A percentile compares a stretch with the other conserved stretches of the same genome.
These are phyloP conservation scores for Corbicula japonica DNA, from an alignment of 2,888 invertebrate species.

Conservation along the genomic window DNA sequence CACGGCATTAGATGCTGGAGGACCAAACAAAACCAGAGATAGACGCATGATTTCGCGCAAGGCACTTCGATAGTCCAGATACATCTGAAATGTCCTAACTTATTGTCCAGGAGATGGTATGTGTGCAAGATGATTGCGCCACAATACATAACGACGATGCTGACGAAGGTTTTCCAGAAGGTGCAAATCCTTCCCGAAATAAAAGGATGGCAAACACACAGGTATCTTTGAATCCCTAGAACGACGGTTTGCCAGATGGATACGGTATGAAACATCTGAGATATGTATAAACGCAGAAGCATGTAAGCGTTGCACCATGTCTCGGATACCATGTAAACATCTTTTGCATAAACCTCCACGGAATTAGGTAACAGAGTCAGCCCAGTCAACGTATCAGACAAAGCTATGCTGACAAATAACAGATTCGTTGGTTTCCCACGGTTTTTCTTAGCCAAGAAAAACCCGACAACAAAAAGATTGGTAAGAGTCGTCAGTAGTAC, in stretches of 20 bases:
- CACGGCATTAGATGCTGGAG: conserved; percentile 51
- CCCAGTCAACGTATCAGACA: conserved; percentile 61
- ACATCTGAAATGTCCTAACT: conserved; percentile 45
- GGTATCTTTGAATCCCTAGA: conserved; percentile 60
- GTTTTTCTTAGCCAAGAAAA: conserved; percentile 55
- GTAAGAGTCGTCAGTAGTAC: conserved; percentile 52
- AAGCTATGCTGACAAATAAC: conserved; percentile 49
- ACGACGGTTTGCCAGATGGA: conserved; percentile 71
- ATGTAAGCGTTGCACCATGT: conserved; percentile 58
- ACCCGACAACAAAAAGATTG: conserved; percentile 51
- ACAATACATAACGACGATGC: conserved; percentile 58
- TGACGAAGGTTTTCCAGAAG: conserved; percentile 47
- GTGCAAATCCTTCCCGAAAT: conserved; percentile 57
- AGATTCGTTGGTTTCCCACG: conserved; percentile 51
- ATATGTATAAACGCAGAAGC: conserved; percentile 52
- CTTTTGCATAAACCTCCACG: conserved; percentile 45
- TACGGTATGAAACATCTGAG: conserved; percentile 68
- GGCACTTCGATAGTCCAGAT: conserved; percentile 52
- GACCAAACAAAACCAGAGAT: conserved; percentile 53
- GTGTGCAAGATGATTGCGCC: conserved; percentile 62
- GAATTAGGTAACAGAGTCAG: conserved; percentile 57
- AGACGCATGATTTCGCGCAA: conserved; percentile 56
- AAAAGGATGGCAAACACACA: conserved; percentile 63
- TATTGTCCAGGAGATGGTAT: conserved; percentile 60
- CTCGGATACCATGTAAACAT: conserved; percentile 37